Evolutionary conservation across 2,888 invertebrate genomes (phyloP), one percentile per base, ranked within the genome.

Genomic region (Chrysolina oricalcia): DNA sequence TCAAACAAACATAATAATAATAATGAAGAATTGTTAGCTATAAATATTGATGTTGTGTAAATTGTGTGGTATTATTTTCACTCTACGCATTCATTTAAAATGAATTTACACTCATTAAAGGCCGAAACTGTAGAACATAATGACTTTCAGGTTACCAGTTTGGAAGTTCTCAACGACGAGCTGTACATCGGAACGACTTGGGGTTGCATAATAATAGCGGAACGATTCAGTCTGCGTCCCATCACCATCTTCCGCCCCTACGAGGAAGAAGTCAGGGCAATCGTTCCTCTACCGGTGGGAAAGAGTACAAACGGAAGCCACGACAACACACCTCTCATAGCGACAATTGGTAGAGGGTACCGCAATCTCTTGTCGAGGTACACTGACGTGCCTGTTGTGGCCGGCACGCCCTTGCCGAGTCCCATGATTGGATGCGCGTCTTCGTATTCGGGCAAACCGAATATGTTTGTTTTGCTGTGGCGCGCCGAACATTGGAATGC

Each of bases 101-200:
- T n/a, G n/a, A n/a, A n/a, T n/a, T n/a, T n/a, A n/a, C n/a, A n/a
- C n/a, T n/a, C n/a, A n/a, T n/a, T n/a, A n/a, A 35, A 35, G 8
- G 35, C 8, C 27, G 27, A 2, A 2, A 5, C 2, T 27, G 5
- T 2, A 46, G 13, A 13, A 17, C 1, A 15, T 56, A 21, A 46
- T 21, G 53, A 19, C 23, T 68, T 67, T 81, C 27, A 95, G 92
- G 86, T 96, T 76, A 92, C 94, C 79, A 92, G 94, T 82, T 87
- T 96, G 84, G 92, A 93, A 66, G 91, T 93, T 43, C 89, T 94
- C 70, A 91, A 92, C 43, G 91, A 92, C 41, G 93, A 94, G 83
- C 89, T 98, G 53, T 97, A 96, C 88, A 94, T 97, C 77, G 98
- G 98, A 63, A 98, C 98, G 0, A 96, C 97, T 9, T 96, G 97